These are phyloP conservation scores for Zaprionus capensis DNA, from an alignment of 1,140 invertebrate species.

Conservation along the genomic window DNA sequence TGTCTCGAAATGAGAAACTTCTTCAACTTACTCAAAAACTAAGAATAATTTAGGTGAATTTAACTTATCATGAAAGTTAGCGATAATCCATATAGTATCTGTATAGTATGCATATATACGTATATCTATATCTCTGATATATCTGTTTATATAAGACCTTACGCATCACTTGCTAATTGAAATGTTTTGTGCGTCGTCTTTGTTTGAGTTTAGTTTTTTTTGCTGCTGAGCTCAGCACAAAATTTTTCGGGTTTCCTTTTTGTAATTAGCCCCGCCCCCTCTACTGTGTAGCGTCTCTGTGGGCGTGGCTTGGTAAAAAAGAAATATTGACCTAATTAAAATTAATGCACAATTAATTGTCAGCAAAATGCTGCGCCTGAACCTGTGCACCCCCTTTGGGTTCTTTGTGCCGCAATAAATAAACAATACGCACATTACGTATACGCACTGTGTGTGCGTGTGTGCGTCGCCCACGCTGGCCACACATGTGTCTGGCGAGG, in stretches of 20 bases:
- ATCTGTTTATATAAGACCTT: neutral
- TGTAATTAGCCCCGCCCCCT: slow-evolving; percentile 42
- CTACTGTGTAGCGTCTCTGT: neutral
- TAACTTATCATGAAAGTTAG: no score
- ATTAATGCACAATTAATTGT: slow-evolving; percentile 77
- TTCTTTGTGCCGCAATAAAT: slow-evolving; percentile 46
- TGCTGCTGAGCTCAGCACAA: slow-evolving; percentile 45
- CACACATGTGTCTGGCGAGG: slow-evolving; percentile 32
- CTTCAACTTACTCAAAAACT: no score
- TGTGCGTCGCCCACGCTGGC: neutral
- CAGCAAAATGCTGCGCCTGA: slow-evolving; percentile 44
- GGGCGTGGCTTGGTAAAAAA: neutral
- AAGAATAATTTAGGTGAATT: no score
- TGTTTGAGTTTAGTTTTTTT: slow-evolving; percentile 21
- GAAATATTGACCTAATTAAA: slow-evolving; percentile 67
- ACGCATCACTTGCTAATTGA: slow-evolving; percentile 47
- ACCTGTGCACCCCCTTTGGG: neutral
- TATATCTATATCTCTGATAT: slow-evolving; percentile 4
- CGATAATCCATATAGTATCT: no score
- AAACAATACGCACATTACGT: slow-evolving; percentile 34
- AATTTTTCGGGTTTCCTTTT: slow-evolving; percentile 22
- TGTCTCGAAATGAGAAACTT: neutral
- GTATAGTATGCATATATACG: neutral
- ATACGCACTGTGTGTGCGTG: slow-evolving; percentile 1
- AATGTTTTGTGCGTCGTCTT: slow-evolving; percentile 29